Conservation (phyloP, 1,140 invertebrate genomes). For the Acromyrmex echinatior region DNA sequence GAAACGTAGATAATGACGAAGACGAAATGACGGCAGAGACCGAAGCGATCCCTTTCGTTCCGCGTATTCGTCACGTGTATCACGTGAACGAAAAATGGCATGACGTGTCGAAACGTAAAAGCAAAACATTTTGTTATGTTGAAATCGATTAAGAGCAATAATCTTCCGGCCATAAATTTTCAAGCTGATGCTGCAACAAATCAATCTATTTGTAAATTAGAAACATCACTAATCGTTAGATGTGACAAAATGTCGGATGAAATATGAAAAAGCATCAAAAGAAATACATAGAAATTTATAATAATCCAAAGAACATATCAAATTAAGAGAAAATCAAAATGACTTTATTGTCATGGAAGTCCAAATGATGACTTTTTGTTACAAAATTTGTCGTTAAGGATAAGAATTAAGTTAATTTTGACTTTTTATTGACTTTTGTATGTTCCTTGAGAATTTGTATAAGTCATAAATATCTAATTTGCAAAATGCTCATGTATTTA, state of each 20-base stretch:
- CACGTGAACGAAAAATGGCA: not conserved
- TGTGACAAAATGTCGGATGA: not conserved
- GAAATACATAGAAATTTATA: not conserved
- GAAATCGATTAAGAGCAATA: not conserved
- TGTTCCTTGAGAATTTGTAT: too few relatives aligned
- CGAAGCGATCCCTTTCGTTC: slow-evolving; percentile 41
- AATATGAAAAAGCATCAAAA: not conserved
- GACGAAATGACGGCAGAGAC: slow-evolving; percentile 5
- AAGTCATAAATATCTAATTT: not conserved
- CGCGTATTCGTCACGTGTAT: slow-evolving; percentile 34
- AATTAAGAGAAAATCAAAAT: too few relatives aligned
- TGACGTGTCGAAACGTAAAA: slow-evolving; percentile 24
- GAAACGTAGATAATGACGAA: slow-evolving; percentile 21
- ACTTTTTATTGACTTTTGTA: too few relatives aligned
- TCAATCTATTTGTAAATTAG: not conserved
- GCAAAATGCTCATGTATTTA: not conserved
- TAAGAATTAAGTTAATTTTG: too few relatives aligned
- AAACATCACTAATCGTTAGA: not conserved
- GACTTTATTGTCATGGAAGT: too few relatives aligned
- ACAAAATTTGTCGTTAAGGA: too few relatives aligned
- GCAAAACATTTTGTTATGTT: not conserved
- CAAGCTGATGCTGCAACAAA: not conserved
- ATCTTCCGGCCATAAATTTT: not conserved
- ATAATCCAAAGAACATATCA: not conserved
- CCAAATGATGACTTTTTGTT: too few relatives aligned